Evolutionary conservation across 92 coral and sea anemone species (phyloP), one percentile per base, ranked within the genome.

Genomic region (Parazoanthus atlanticus): DNA sequence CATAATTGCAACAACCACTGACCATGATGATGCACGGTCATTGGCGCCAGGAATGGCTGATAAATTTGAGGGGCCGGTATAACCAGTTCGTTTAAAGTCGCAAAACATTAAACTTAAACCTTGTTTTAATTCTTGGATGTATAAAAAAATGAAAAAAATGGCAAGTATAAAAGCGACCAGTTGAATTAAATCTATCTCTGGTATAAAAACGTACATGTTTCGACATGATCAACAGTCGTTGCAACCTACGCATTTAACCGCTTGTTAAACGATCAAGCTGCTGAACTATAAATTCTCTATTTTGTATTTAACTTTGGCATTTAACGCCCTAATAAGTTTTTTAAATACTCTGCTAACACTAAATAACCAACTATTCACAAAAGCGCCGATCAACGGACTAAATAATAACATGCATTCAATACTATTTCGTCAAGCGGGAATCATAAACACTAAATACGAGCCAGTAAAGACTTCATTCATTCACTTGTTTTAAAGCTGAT

Each of bases 341-440:
- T 84, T 84, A 84, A 84, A 84, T 84, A 84, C 52, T 83, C 43
- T 83, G 73, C 54, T 70, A 40, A 54, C 64, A 40, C 78, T 84
- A 70, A 83, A 84, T 72, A 84, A 70, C 67, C 41, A 46, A 69
- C 30, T 84, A 70, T 84, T 84, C 66, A 84, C 78, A 69, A 84
- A 46, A 26, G n/a, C 30, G 76, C 87, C 76, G 76, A 71, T 71
- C 76, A 71, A 71, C 76, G 76, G 76, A 71, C 76, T 71, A 71
- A 71, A 71, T 71, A 71, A 29, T 65, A 71, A 71, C 38, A 71
- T 71, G 76, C 76, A 21, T 61, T 61, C 69, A 61, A 61, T 8
- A 26, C 76, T 71, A 29, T 9, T 71, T 15, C 21, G 74, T 26
- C 74, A 69, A 69, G 34, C 11, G 36, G 36, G 38, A 30, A 71